These are phyloP conservation scores for Atherinomorus stipes DNA, from an alignment of 2,113 vertebrate species.

Conservation along the genomic window DNA sequence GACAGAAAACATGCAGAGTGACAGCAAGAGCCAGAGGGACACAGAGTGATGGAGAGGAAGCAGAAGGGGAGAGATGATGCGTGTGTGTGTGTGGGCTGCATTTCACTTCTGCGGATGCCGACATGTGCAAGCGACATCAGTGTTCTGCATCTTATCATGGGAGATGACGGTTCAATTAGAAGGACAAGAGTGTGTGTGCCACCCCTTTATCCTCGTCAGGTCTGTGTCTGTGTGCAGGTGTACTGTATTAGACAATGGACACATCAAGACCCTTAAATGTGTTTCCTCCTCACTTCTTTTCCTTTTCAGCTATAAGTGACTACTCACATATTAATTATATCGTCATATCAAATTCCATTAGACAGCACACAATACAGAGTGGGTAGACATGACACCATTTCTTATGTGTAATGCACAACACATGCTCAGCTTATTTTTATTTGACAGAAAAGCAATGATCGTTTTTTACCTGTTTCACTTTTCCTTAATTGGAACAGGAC, in stretches of 20 bases:
- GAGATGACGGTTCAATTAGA: conserved; percentile 77
- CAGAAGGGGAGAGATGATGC: conserved; percentile 46
- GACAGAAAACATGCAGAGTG: conserved; percentile 72
- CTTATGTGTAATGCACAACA: background rate
- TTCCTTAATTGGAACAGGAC: background rate
- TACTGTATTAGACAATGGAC: conserved; percentile 7
- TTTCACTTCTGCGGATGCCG: conserved; percentile 49
- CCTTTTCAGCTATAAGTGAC: conserved; percentile 35
- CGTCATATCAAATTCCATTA: conserved; percentile 45
- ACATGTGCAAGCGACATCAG: conserved; percentile 68
- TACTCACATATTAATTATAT: conserved; percentile 56
- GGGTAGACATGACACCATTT: conserved; percentile 23
- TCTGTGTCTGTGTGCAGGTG: conserved; percentile 14
- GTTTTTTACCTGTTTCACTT: background rate
- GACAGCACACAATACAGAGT: conserved; percentile 26
- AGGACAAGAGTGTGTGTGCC: conserved; percentile 63
- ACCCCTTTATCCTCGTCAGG: conserved; percentile 59
- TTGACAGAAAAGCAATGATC: background rate
- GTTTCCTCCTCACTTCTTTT: conserved; percentile 4
- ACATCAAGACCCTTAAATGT: conserved; percentile 28
- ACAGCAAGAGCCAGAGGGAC: conserved; percentile 72
- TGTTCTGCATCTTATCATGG: conserved; percentile 69
- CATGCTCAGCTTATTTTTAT: conserved; percentile 10
- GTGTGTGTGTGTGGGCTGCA: conserved; percentile 39
- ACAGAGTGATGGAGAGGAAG: conserved; percentile 34